Conservation (phyloP, 2,888 invertebrate species). For the Drosophila kambysellisi region DNA sequence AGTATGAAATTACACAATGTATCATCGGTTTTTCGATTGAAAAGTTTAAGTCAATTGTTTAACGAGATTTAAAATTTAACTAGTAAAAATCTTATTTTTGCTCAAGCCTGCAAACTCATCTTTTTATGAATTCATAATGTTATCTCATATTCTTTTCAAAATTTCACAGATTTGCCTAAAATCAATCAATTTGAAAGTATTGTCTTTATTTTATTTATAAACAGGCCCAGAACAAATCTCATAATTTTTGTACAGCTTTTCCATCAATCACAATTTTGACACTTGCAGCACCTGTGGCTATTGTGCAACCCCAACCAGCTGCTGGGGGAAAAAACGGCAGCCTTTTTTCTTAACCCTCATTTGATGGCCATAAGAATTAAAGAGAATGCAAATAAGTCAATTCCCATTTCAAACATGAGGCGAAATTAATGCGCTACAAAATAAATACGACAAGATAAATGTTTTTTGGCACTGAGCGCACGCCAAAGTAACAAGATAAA, state of each 20-base stretch:
- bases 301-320: conserved; percentile 4
- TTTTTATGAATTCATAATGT: not conserved
- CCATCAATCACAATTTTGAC: conserved; percentile 72
- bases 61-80: not conserved
- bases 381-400: conserved; percentile 78
- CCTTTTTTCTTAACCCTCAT: conserved; percentile 19
- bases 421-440: conserved; percentile 75
- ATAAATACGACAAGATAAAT: conserved; percentile 80
- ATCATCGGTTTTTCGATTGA: not conserved
- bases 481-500: conserved; percentile 66
- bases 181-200: conserved; percentile 36
- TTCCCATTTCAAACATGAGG: conserved; percentile 66
- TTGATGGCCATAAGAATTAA: conserved; percentile 70
- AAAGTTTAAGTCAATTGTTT: not conserved
- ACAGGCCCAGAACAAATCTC: conserved; percentile 48
- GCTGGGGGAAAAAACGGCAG: not conserved
- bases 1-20: not conserved
- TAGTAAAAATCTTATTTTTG: not conserved
- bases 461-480: conserved; percentile 52
- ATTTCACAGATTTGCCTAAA: conserved; percentile 25
- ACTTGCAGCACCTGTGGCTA: conserved; percentile 66
- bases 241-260: conserved; percentile 46
- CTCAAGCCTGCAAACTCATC: not conserved
- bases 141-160: not conserved
- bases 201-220: conserved; percentile 16